A percentile compares a stretch with the other conserved stretches of the same genome.
Evolutionary conservation across 1,140 invertebrate genomes (phyloP).

Genomic region (Sinonovacula constricta): DNA sequence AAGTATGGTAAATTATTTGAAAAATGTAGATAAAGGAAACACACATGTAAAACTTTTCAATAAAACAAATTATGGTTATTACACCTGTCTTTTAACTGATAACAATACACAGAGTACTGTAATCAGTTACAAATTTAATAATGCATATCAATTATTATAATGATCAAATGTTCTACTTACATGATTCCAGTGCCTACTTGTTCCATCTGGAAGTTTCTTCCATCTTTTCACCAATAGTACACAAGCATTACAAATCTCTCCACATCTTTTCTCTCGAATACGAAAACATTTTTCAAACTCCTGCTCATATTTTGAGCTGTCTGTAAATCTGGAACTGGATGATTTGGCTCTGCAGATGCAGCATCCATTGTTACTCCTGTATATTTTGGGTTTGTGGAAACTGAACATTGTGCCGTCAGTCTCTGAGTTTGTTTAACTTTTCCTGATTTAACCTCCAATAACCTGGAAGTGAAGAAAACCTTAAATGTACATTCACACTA

Average conservation of each 20-base stretch:
- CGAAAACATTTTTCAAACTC: slow-evolving; percentile 92
- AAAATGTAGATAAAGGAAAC: too few relatives aligned
- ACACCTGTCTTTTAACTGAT: too few relatives aligned
- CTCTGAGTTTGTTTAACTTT: not conserved
- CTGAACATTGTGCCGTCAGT: slow-evolving; percentile 86
- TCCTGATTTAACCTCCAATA: not conserved
- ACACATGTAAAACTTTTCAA: too few relatives aligned
- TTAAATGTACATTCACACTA: not conserved
- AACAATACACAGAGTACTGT: too few relatives aligned
- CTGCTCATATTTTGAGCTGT: slow-evolving; percentile 91
- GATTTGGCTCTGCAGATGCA: slow-evolving; percentile 95
- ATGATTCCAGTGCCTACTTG: slow-evolving; percentile 90
- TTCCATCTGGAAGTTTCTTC: slow-evolving; percentile 89
- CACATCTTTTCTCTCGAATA: slow-evolving; percentile 84
- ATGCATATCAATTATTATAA: too few relatives aligned
- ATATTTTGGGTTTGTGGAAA: slow-evolving; percentile 94
- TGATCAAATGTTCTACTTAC: slow-evolving; percentile 86
- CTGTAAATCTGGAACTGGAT: slow-evolving; percentile 89
- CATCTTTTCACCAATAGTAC: slow-evolving; percentile 91
- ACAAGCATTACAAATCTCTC: slow-evolving; percentile 94
- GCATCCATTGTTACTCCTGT: slow-evolving; percentile 89
- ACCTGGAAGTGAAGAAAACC: not conserved
- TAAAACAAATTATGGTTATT: too few relatives aligned
- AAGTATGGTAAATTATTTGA: too few relatives aligned
- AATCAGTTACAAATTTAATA: too few relatives aligned